Base-by-base conservation (phyloP, 2,113 vertebrate genomes). In the Ptychochromis oligacanthus region DNA sequence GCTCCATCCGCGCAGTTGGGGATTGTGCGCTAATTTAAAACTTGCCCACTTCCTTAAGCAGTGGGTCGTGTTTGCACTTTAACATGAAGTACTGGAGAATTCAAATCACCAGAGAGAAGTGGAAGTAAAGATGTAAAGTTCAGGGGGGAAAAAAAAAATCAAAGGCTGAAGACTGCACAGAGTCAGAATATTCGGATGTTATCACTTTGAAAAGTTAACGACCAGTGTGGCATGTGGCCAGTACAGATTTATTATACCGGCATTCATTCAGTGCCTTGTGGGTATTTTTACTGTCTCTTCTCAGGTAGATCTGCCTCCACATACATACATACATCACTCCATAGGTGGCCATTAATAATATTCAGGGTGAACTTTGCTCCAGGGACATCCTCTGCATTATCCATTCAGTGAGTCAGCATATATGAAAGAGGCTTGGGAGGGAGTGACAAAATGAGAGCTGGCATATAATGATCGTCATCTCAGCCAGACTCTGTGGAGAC, bases 361-460 rank as follows among this genome's bases (percentile, higher is more conserved):
- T 82, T 46, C 70, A 86, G 76, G 59, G 74, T 87, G 74, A 88
- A 79, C 79, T 85, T 87, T 83, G 82, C 88, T 81, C 79, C 56
- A 31, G 81, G 90, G 89, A 87, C 83, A 85, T 83, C 77, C 82
- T 75, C 77, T 60, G 46, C 55, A 38, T 88, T 84, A 84, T 88
- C 72, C 79, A 88, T 90, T 87, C 85, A 81, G 64, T 91, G 88
- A 92, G 82, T 93, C 90, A 89, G 89, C 89, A 89, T 78, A 81
- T 87, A 65, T 81, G 79, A 83, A 80, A 82, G 62, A 88, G 80
- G 65, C 46, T 84, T 13, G 54, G 56, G 46, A 77, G 65, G 61
- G 34, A 79, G 70, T 76, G 85, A 67, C 80, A 83, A 80, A 88
- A 79, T 82, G 79, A 85, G 88, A 83, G 77, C 82, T 65, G 72